Evolutionary conservation across 2,113 vertebrate species (phyloP).

Genomic region (cattle (Bos taurus)): DNA sequence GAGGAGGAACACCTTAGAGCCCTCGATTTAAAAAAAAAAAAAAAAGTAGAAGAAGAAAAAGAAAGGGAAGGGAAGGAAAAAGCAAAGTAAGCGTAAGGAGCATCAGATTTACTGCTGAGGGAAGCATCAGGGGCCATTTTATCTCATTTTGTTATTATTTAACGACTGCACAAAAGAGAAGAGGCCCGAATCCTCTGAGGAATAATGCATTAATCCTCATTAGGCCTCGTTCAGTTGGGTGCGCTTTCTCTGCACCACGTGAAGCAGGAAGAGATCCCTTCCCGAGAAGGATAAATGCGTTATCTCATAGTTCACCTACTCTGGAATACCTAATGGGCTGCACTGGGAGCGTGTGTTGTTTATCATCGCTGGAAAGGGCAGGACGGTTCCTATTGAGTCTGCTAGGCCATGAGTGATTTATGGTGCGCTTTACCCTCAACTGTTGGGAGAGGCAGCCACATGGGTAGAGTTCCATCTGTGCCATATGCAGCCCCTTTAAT

Average conservation of each 20-base stretch:
- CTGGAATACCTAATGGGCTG: slow-evolving; percentile 72
- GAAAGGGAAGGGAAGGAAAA: neutral
- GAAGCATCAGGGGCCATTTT: slow-evolving; percentile 32
- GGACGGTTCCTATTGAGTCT: slow-evolving; percentile 55
- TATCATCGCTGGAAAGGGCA: slow-evolving; percentile 75
- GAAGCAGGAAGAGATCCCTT: slow-evolving; percentile 74
- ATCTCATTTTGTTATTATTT: slow-evolving; percentile 69
- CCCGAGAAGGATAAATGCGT: slow-evolving; percentile 73
- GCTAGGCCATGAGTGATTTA: slow-evolving; percentile 74
- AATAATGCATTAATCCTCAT: slow-evolving; percentile 83
- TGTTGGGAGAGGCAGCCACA: slow-evolving; percentile 65
- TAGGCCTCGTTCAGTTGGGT: slow-evolving; percentile 74
- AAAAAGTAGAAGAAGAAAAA: neutral
- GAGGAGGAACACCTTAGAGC: neutral
- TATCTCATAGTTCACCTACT: slow-evolving; percentile 78
- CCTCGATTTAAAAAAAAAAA: neutral
- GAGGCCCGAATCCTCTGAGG: slow-evolving; percentile 66
- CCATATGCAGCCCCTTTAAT: slow-evolving; percentile 66
- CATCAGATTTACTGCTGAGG: neutral
- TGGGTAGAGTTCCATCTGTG: slow-evolving; percentile 65
- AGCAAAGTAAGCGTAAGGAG: neutral
- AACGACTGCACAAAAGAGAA: slow-evolving; percentile 72
- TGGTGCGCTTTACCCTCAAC: slow-evolving; percentile 65
- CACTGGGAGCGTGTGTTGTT: slow-evolving; percentile 62
- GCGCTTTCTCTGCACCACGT: slow-evolving; percentile 55